A percentile compares a stretch with the other conserved stretches of the same genome.
Evolutionary conservation across 1,140 invertebrate species (phyloP).

Genomic region (Coelopa frigida): DNA sequence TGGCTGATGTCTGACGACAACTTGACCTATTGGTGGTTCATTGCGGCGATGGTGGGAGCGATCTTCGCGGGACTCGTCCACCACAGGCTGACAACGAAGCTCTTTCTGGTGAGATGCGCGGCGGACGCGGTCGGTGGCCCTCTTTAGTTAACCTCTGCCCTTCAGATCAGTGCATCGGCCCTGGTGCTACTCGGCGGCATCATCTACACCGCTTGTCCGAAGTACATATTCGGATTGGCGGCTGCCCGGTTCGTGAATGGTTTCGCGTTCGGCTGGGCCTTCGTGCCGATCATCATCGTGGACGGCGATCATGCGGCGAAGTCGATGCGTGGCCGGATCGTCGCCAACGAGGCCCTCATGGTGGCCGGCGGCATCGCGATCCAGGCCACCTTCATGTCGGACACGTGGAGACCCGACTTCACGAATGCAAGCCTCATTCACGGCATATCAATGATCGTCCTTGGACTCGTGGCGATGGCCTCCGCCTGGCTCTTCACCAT

Average conservation of each 20-base stretch:
- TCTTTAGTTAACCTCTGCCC: no score
- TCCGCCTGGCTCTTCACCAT: conserved; percentile 8
- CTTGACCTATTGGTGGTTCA: no score
- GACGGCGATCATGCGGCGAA: conserved; percentile 18
- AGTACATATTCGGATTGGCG: conserved; percentile 19
- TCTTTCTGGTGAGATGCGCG: no score
- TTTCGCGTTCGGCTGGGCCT: conserved; percentile 24
- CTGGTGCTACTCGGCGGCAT: conserved; percentile 23
- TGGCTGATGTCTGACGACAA: no score
- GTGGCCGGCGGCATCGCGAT: conserved; percentile 22
- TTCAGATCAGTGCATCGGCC: no score
- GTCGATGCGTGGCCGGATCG: conserved; percentile 17
- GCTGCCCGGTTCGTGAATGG: conserved; percentile 32
- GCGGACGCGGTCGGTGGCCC: no score
- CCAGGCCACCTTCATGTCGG: conserved; percentile 20
- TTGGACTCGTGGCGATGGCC: conserved; percentile 12
- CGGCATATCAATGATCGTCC: conserved; percentile 28
- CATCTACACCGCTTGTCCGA: conserved; percentile 27
- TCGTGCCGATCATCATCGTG: conserved; percentile 23
- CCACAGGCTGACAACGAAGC: no score
- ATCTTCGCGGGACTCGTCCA: no score
- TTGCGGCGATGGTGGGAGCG: no score
- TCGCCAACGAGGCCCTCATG: conserved; percentile 22
- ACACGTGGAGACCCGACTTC: conserved; percentile 11
- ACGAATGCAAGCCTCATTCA: conserved; percentile 17